Evolutionary conservation across 1,140 invertebrate species (phyloP), one percentile per base, ranked within the genome.

Genomic region (Cotesia glomerata): DNA sequence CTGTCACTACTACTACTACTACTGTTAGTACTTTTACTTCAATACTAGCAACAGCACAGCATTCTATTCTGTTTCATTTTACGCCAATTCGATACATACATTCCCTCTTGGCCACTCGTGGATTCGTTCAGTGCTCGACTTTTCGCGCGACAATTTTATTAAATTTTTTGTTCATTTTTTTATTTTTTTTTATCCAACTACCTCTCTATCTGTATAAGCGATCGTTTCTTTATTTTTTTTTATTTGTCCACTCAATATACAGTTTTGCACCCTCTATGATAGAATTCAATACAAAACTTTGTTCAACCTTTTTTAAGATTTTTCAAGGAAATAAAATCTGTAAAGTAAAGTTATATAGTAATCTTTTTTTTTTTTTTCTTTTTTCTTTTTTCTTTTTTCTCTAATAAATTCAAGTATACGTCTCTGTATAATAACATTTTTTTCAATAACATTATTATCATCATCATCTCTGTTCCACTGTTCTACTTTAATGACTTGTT

Each of bases 111-210:
- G 51, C 63, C 70, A 58, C 56, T 58, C 56, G 56, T 26, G 58
- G 35, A 51, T 62, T 59, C 36, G 36, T 26, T 14, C 45, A 56
- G 49, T 49, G 39, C 34, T 58, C 52, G 63, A 72, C 62, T 72
- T 72, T 72, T 72, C 52, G 18, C 70, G 70, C 51, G 62, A 72
- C 52, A 72, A 72, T 72, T 72, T 72, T 66, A 72, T 72, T 72
- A 66, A 72, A 66, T 72, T 66, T 65, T 56, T 45, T 26, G 26
- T 26, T 26, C 36, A 36, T 34, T 54, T 45, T 63, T 54, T 16
- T 49, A 45, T 70, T 58, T 36, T 59, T 63, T 32, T 59, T 16
- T 71, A 13, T 14, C 34, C 8, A 16, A 34, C 26, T 34, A 64
- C 4, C 32, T 58, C 16, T 54, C 35, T 34, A 26, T 34, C 8